These are phyloP conservation scores for Muscidifurax raptorellus DNA, from an alignment of 1,140 invertebrate genomes.

Conservation along the genomic window DNA sequence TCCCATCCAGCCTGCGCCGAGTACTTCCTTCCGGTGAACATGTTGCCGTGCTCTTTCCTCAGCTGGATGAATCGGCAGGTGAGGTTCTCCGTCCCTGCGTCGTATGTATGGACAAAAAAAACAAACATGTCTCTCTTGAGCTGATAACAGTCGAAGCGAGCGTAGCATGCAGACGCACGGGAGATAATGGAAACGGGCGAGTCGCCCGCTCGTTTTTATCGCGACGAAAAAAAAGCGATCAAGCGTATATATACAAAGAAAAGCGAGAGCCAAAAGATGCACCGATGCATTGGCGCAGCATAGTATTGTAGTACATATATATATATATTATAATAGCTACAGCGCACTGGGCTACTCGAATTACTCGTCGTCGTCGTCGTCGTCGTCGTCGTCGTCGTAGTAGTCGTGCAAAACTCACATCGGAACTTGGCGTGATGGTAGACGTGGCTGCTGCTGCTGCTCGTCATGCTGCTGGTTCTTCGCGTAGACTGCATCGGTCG, in stretches of 20 bases:
- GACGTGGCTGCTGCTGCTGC: constrained; percentile 54
- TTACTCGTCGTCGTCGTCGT: too few species aligned
- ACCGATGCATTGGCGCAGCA: background rate
- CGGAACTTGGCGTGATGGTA: constrained; percentile 64
- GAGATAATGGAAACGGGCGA: background rate
- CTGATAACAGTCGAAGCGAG: background rate
- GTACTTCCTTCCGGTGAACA: constrained; percentile 67
- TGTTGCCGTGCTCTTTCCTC: constrained; percentile 64
- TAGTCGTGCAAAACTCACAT: constrained; percentile 58
- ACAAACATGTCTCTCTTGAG: background rate
- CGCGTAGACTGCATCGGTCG: background rate
- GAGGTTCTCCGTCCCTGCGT: constrained; percentile 64
- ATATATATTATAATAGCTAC: background rate
- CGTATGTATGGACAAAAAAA: background rate
- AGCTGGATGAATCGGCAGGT: constrained; percentile 63
- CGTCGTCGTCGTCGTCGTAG: too few species aligned
- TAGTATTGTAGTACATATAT: too few species aligned
- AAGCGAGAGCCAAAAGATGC: background rate
- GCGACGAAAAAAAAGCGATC: background rate
- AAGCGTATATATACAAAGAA: background rate
- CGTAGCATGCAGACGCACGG: background rate
- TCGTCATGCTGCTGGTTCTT: constrained; percentile 34
- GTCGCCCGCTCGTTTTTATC: too few species aligned
- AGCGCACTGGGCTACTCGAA: background rate
- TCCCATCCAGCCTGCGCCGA: constrained; percentile 65